phyloP scores from a whole-genome alignment of 2,797 vertebrate species.

The Phalloptychus januarius region DNA sequence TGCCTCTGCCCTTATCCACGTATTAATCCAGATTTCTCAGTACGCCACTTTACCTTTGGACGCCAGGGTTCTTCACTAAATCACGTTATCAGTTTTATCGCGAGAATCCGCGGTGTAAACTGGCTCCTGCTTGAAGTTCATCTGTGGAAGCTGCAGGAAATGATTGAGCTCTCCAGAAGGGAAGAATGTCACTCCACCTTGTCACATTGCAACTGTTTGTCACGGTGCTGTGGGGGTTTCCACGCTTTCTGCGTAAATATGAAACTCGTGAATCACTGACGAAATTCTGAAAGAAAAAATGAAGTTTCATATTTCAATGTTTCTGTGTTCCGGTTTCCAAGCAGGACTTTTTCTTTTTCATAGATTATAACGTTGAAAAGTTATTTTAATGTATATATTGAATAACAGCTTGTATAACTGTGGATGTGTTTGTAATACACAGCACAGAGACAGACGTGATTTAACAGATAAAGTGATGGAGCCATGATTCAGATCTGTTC shows the following conservation, averaged over 20 bases:
- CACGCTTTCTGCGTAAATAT: neutral
- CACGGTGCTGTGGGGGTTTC: neutral
- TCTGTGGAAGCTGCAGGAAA: neutral
- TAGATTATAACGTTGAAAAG: neutral
- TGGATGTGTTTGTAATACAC: neutral
- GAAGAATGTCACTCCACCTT: neutral
- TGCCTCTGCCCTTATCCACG: neutral
- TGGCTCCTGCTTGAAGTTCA: too few species aligned
- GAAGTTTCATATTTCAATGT: neutral
- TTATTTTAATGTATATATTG: neutral
- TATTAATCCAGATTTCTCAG: neutral
- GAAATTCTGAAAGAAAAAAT: neutral
- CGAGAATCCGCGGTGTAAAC: conserved; percentile 30
- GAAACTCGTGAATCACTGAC: neutral
- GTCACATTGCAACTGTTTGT: neutral
- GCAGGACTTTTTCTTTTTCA: neutral
- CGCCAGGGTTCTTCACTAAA: neutral
- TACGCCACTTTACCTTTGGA: neutral
- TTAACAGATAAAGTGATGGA: neutral
- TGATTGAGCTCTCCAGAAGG: neutral
- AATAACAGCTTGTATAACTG: neutral
- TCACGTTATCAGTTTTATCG: conserved; percentile 15
- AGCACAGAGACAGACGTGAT: neutral
- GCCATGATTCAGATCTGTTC: neutral
- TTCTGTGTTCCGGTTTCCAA: neutral